Base-by-base conservation (phyloP, 2,113 vertebrate genomes). In the Pipa parva region DNA sequence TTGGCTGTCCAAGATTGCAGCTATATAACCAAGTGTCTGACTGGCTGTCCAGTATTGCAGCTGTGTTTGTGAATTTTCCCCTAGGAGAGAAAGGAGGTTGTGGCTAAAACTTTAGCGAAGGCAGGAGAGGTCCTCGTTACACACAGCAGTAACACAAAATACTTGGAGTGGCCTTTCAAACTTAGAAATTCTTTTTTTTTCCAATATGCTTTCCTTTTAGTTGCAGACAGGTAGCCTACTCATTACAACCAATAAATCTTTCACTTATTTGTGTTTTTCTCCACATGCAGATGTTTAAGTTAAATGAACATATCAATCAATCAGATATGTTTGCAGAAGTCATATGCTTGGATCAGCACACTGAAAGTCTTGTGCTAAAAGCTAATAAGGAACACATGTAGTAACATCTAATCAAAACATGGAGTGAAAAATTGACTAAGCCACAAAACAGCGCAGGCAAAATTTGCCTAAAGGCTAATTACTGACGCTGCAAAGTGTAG, bases 341-440 rank as follows among this genome's bases (percentile, higher is more conserved):
- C 54, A 18, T 11, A 18, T 9, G 27, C 45, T 18, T 11, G 28
- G 37, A 26, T 24, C 20, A n/a, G 26, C 20, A 39, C 17, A 52
- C 17, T 49, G 15, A 20, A 2, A 49, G 18, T 29, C 52, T 13
- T 33, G 52, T 29, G 17, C 39, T 33, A 31, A 3, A 46, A 22
- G 12, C 39, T 65, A 65, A 65, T 65, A 57, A 46, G 28, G 55
- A 65, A 26, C 63, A 42, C 22, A 22, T 48, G 63, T 18, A 45
- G 28, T 20, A 57, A 46, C 4, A 46, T 21, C 31, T 37, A 63
- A 63, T 51, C 61, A 63, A 36, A 63, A 51, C 48, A 63, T n/a
- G 28, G 20, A 37, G 33, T 51, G 7, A 52, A 52, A 52, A n/a
- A 26, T 12, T 31, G 52, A 45, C 52, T 20, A 15, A 33, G 51